Evolutionary conservation across 2,888 invertebrate species (phyloP).

Genomic region (Phlogophora meticulosa): DNA sequence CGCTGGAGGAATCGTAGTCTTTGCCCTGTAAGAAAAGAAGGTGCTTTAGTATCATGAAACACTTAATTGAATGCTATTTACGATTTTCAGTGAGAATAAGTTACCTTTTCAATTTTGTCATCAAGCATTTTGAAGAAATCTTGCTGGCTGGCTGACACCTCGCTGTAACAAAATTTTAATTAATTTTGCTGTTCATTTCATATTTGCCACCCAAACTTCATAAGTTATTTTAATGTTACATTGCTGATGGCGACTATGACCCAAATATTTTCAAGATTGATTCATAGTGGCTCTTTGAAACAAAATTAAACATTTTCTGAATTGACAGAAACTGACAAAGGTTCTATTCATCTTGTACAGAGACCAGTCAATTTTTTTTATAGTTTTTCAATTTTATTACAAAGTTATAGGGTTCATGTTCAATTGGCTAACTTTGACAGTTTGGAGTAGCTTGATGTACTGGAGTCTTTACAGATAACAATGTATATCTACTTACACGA

Average conservation of each 20-base stretch:
- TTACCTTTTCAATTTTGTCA: conserved; percentile 97
- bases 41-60: background rate
- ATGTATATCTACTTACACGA: conserved; percentile 83
- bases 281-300: background rate
- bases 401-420: too few relatives aligned
- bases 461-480: too few relatives aligned
- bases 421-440: too few relatives aligned
- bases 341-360: too few relatives aligned
- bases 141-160: conserved; percentile 96
- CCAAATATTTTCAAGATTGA: too few relatives aligned
- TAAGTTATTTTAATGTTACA: background rate
- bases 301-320: background rate
- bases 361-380: too few relatives aligned
- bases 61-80: too few relatives aligned
- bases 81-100: background rate
- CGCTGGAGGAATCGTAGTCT: conserved; percentile 95
- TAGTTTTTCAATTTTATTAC: too few relatives aligned
- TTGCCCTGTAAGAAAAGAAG: conserved; percentile 91
- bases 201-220: background rate
- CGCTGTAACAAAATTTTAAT: conserved; percentile 91
- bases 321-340: too few relatives aligned
- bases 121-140: conserved; percentile 98
- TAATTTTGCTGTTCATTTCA: background rate
- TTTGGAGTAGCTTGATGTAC: too few relatives aligned
- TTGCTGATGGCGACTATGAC: too few relatives aligned